Evolutionary conservation across 1,140 invertebrate genomes (phyloP).

Genomic region (Semibalanus balanoides): DNA sequence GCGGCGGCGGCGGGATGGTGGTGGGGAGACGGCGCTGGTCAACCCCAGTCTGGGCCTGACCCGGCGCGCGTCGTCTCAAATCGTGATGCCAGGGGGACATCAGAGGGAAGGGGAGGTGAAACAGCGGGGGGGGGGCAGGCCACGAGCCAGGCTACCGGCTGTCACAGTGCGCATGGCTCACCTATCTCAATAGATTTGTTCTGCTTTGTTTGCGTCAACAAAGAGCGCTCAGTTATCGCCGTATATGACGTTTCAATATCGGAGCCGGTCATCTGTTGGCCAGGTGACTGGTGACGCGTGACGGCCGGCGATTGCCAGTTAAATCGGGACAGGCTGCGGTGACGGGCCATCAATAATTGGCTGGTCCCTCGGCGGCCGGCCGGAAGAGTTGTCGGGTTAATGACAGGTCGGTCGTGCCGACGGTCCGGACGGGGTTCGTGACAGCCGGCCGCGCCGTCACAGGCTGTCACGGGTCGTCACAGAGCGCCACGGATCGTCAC

Average conservation of each 20-base stretch:
- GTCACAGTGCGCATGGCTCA: not conserved
- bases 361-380: not conserved
- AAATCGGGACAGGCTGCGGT: too few species aligned
- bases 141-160: not conserved
- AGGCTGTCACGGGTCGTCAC: not conserved
- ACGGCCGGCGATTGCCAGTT: not conserved
- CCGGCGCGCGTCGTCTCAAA: too few species aligned
- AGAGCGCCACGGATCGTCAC: too few species aligned
- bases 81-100: too few species aligned
- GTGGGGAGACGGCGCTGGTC: too few species aligned
- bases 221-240: not conserved
- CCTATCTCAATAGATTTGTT: not conserved
- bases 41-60: too few species aligned
- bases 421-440: too few species aligned
- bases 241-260: not conserved
- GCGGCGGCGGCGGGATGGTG: too few species aligned
- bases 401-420: not conserved
- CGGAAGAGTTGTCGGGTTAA: not conserved
- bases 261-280: not conserved
- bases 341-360: not conserved
- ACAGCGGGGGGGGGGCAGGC: too few species aligned
- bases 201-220: not conserved
- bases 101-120: too few species aligned
- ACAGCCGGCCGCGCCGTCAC: not conserved
- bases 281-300: not conserved